A percentile compares a stretch with the other conserved stretches of the same genome.
These are phyloP conservation scores for Speoplatyrhinus poulsoni DNA, from an alignment of 2,113 vertebrate genomes.

Conservation along the genomic window DNA sequence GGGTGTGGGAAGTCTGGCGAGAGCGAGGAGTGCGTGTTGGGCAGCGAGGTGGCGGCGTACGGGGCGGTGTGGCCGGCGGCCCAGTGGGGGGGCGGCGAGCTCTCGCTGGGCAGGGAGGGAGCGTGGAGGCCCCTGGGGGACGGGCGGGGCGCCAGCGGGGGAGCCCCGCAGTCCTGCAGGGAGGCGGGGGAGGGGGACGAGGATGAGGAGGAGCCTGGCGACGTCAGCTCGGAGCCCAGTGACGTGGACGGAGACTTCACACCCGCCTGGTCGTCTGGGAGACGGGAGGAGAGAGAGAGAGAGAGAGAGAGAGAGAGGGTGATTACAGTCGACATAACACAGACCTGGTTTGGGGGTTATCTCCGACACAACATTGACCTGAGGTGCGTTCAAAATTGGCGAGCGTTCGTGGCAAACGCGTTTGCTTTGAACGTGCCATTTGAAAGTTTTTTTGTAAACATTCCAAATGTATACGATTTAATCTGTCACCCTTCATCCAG, in stretches of 20 bases:
- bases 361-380: slow-evolving; percentile 12
- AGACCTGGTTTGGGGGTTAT: neutral
- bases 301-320: slow-evolving; percentile 14
- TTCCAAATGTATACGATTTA: too few relatives aligned
- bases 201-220: slow-evolving; percentile 75
- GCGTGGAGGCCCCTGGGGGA: slow-evolving; percentile 79
- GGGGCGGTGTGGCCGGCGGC: slow-evolving; percentile 73
- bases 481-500: too few relatives aligned
- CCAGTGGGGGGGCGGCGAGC: slow-evolving; percentile 79
- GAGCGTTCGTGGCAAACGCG: too few relatives aligned
- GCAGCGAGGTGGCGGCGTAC: slow-evolving; percentile 74
- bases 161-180: slow-evolving; percentile 74
- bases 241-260: slow-evolving; percentile 77
- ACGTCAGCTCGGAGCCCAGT: slow-evolving; percentile 74
- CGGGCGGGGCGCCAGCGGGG: slow-evolving; percentile 77
- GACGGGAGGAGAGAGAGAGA: slow-evolving; percentile 38
- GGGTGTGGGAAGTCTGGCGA: slow-evolving; percentile 81
- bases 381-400: too few relatives aligned
- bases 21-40: slow-evolving; percentile 79
- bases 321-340: neutral
- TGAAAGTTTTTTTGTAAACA: too few relatives aligned
- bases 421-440: too few relatives aligned
- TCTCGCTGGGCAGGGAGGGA: slow-evolving; percentile 80
- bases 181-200: slow-evolving; percentile 72
- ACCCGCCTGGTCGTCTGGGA: slow-evolving; percentile 72